Base-by-base conservation (phyloP, 2,113 vertebrate species). In the Nothobranchius furzeri region DNA sequence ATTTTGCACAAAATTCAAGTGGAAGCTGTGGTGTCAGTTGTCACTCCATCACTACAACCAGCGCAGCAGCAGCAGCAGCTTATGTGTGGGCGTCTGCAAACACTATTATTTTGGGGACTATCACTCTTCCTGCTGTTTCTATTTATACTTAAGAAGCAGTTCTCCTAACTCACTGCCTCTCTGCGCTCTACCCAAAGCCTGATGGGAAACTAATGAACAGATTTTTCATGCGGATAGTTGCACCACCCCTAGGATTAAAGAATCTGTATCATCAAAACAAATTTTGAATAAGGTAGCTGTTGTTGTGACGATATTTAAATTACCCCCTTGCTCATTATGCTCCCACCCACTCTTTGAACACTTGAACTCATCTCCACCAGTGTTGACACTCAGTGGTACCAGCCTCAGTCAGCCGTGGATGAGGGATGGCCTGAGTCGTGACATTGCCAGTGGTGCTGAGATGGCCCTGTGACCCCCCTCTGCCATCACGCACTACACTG, bases 311-410 rank as follows among this genome's bases (percentile, higher is more conserved):
- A 64, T 82, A 78, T 84, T 87, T 57, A 76, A 70, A 78, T 76
- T 48, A 8, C 45, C 71, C 60, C 36, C 15, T 60, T 1, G 5
- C 60, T 88, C 75, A 75, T 69, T 74, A 69, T 81, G 76, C 75
- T 17, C 71, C 73, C n/a, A 25, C 79, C 70, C 69, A 72, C 75
- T 66, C 75, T 81, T 72, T 76, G 61, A 78, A 76, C 77, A 75
- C 69, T 85, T 77, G 74, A 87, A 67, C 56, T 7, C 68, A 50
- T 46, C 72, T 78, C 87, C 35, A 8, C 67, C 12, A 1, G 42
- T 68, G 36, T 73, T 49, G 69, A 70, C 73, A 66, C 79, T 61
- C 58, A 45, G 76, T 84, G 88, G 89, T 90, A 91, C 90, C 81
- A 89, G 78, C 50, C 82, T 76, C 75, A 85, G 73, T 73, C 88